A percentile compares a stretch with the other conserved stretches of the same genome.
phyloP scores from a whole-genome alignment of 2,888 invertebrate genomes.

The Hydrotaea cyrtoneurina region DNA sequence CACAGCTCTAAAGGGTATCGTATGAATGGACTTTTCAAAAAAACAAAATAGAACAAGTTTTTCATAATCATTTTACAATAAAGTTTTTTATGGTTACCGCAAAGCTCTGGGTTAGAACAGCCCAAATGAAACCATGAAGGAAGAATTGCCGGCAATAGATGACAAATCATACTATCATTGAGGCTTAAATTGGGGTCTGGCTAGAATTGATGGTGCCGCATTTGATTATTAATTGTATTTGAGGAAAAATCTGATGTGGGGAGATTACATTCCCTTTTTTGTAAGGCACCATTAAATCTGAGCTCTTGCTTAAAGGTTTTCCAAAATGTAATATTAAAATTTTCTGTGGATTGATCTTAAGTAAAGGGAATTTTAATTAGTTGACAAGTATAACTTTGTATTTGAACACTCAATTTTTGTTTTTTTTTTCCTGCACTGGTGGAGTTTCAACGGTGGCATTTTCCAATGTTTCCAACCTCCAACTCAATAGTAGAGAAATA shows the following conservation, averaged over 20 bases:
- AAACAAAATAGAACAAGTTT: not conserved
- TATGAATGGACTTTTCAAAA: not conserved
- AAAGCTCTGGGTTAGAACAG: not conserved
- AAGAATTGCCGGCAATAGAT: not conserved
- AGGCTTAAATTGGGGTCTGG: no score
- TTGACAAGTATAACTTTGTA: no score
- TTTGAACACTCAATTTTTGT: no score
- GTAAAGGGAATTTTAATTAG: no score
- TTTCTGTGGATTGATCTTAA: not conserved
- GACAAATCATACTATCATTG: slow-evolving; percentile 1
- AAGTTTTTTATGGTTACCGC: slow-evolving; percentile 1
- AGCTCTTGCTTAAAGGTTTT: not conserved
- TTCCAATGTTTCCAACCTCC: no score
- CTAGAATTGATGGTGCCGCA: not conserved
- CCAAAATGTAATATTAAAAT: not conserved
- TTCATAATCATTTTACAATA: not conserved
- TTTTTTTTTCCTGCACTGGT: no score
- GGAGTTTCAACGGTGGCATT: no score
- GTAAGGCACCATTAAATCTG: not conserved
- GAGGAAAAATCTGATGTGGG: not conserved
- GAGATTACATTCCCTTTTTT: not conserved
- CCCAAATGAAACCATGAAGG: not conserved
- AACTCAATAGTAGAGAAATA: no score
- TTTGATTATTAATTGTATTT: not conserved
- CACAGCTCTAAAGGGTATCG: not conserved